These are phyloP conservation scores for Netelia inedita DNA, from an alignment of 2,888 invertebrate species.

Conservation along the genomic window DNA sequence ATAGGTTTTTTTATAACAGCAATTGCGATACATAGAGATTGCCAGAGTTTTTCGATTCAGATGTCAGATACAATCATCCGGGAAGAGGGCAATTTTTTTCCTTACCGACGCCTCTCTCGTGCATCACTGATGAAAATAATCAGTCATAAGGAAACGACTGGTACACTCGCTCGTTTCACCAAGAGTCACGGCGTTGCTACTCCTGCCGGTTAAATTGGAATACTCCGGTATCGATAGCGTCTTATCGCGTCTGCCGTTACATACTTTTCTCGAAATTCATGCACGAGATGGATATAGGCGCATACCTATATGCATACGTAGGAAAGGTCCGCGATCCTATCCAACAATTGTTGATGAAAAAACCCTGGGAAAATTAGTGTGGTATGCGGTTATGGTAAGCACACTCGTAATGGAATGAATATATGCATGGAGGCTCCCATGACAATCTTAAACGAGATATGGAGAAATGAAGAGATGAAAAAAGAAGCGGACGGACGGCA, in stretches of 20 bases:
- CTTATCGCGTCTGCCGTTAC: constrained; percentile 31
- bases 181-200: constrained; percentile 46
- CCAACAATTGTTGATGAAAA: constrained; percentile 58
- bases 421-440: constrained; percentile 20
- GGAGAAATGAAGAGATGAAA: constrained; percentile 36
- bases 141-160: constrained; percentile 74
- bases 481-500: constrained; percentile 11
- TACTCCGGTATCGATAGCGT: constrained; percentile 50
- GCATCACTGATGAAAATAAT: constrained; percentile 80
- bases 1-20: constrained; percentile 12
- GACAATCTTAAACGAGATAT: constrained; percentile 28
- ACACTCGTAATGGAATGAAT: constrained; percentile 20
- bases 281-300: constrained; percentile 3
- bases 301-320: not conserved
- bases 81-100: constrained; percentile 19
- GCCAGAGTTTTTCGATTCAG: constrained; percentile 18
- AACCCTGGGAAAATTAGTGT: constrained; percentile 49
- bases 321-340: constrained; percentile 22
- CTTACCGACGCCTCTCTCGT: constrained; percentile 6
- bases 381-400: constrained; percentile 19
- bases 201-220: constrained; percentile 42
- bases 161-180: constrained; percentile 19
- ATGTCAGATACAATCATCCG: constrained; percentile 47
- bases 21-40: not conserved
- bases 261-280: constrained; percentile 12